phyloP scores from a whole-genome alignment of 2,888 invertebrate species.

The Noctua comes region DNA sequence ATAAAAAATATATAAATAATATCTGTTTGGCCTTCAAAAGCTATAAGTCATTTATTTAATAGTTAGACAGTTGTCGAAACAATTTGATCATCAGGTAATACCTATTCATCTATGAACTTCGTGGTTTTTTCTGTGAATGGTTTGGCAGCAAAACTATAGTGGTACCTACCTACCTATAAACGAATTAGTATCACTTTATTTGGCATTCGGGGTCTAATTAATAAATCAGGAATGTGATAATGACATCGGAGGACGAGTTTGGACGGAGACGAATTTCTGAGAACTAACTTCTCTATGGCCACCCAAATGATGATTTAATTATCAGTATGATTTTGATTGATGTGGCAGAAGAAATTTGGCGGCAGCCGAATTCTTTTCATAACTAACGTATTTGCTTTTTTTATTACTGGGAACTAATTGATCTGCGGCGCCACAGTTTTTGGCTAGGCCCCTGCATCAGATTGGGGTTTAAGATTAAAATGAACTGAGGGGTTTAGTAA shows the following conservation, averaged over 20 bases:
- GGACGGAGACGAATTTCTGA: conserved; percentile 78
- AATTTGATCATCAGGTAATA: not conserved
- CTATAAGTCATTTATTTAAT: not conserved
- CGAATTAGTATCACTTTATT: conserved; percentile 32
- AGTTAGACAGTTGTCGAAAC: not conserved
- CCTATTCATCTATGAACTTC: not conserved
- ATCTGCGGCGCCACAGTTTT: conserved; percentile 88
- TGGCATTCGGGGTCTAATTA: conserved; percentile 83
- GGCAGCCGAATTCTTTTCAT: conserved; percentile 87
- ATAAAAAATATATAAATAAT: not conserved
- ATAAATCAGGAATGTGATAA: conserved; percentile 90
- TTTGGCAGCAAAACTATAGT: conserved; percentile 18
- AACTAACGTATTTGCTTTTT: conserved; percentile 86
- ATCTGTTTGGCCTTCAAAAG: not conserved
- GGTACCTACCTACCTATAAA: conserved; percentile 12
- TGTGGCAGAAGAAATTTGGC: conserved; percentile 87
- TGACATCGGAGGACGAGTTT: conserved; percentile 73
- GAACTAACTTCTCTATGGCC: conserved; percentile 88
- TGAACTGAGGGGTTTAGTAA: conserved; percentile 19
- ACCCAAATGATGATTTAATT: conserved; percentile 91
- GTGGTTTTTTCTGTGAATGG: conserved; percentile 34
- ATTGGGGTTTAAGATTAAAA: conserved; percentile 48
- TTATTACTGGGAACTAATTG: conserved; percentile 89
- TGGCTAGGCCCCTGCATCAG: conserved; percentile 69
- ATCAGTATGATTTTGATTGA: conserved; percentile 91